These are phyloP conservation scores for Bombus superbus DNA, from an alignment of 1,140 invertebrate species.

Conservation along the genomic window DNA sequence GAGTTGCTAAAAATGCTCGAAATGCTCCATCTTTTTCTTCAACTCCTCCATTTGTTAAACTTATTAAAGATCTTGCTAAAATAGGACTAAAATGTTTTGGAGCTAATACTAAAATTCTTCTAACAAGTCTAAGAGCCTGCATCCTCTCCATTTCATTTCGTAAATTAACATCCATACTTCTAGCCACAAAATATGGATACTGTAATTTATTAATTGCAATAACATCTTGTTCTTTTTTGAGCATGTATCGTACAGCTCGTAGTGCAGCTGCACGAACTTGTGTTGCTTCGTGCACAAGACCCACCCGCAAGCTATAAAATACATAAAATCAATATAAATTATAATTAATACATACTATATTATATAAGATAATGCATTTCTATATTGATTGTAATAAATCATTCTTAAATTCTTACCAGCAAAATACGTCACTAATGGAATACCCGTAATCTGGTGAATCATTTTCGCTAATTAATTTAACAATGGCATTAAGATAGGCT, in stretches of 20 bases:
- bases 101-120: slow-evolving; percentile 87
- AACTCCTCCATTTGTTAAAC: slow-evolving; percentile 91
- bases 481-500: slow-evolving; percentile 92
- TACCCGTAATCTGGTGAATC: slow-evolving; percentile 87
- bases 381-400: slow-evolving; percentile 15
- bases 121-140: slow-evolving; percentile 92
- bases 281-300: slow-evolving; percentile 92
- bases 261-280: slow-evolving; percentile 94
- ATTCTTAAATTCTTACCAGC: slow-evolving; percentile 86
- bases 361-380: not conserved
- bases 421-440: slow-evolving; percentile 89
- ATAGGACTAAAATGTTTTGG: slow-evolving; percentile 87
- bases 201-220: slow-evolving; percentile 90
- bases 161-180: slow-evolving; percentile 91
- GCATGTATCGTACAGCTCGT: slow-evolving; percentile 92
- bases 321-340: slow-evolving; percentile 87
- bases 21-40: slow-evolving; percentile 91
- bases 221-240: slow-evolving; percentile 90
- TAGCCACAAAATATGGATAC: slow-evolving; percentile 91
- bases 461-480: slow-evolving; percentile 88
- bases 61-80: slow-evolving; percentile 89
- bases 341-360: slow-evolving; percentile 71
- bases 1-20: slow-evolving; percentile 91
- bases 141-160: slow-evolving; percentile 95
- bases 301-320: slow-evolving; percentile 90